phyloP scores from a whole-genome alignment of 2,888 invertebrate species.

The Cosmopolites sordidus region DNA sequence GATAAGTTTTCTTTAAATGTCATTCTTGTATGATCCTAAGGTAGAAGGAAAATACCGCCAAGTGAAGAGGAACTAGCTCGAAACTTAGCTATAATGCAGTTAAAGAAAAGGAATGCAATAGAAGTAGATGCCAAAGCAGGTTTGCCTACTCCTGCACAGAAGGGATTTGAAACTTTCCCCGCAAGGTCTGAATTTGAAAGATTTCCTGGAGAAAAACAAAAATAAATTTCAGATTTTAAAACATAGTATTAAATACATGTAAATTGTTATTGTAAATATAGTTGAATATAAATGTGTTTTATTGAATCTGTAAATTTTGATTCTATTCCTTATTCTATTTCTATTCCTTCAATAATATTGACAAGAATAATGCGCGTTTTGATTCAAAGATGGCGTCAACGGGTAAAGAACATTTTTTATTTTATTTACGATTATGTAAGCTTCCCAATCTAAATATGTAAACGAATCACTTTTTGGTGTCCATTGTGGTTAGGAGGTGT shows the following conservation, averaged over 20 bases:
- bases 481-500: too few species aligned
- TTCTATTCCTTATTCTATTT: too few species aligned
- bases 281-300: not conserved
- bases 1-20: not conserved
- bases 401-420: too few species aligned
- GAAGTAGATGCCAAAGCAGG: constrained; percentile 60
- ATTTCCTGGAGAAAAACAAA: constrained; percentile 43
- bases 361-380: too few species aligned
- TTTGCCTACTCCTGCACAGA: constrained; percentile 49
- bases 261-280: not conserved
- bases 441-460: too few species aligned
- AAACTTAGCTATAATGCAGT: constrained; percentile 66
- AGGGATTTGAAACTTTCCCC: constrained; percentile 46
- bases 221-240: constrained; percentile 1
- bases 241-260: not conserved
- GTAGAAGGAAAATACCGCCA: constrained; percentile 59
- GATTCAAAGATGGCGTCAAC: too few species aligned
- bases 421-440: too few species aligned
- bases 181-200: constrained; percentile 54
- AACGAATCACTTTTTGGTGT: too few species aligned
- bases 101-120: constrained; percentile 72
- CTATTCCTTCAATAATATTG: too few species aligned
- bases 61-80: constrained; percentile 65
- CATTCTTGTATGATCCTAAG: constrained; percentile 2
- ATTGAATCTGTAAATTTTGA: not conserved